These are phyloP conservation scores for Cacatua alba DNA, from an alignment of 2,113 vertebrate genomes.

Conservation along the genomic window DNA sequence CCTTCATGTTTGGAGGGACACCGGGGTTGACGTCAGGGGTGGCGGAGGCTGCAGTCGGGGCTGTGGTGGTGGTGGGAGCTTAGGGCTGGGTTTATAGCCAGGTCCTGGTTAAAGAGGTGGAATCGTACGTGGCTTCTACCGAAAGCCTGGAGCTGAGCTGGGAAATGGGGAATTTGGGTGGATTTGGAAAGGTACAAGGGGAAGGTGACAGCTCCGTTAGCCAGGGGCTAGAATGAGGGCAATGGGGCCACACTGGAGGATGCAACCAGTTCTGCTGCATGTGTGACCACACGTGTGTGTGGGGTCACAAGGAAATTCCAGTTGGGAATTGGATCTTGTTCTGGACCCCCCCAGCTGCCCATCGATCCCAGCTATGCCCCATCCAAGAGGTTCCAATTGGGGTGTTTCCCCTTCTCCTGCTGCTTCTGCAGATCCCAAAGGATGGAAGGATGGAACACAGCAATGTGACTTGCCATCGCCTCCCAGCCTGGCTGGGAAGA, in stretches of 20 bases:
- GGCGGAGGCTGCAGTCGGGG: rapidly evolving
- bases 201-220: rapidly evolving
- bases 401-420: background rate
- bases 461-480: rapidly evolving
- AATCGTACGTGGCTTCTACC: rapidly evolving
- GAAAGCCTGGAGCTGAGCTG: rapidly evolving
- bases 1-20: rapidly evolving
- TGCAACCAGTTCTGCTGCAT: rapidly evolving
- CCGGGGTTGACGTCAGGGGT: rapidly evolving
- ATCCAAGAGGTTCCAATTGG: background rate
- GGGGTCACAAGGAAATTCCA: background rate
- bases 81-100: background rate
- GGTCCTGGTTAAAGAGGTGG: background rate
- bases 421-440: background rate
- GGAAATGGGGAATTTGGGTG: background rate
- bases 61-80: rapidly evolving
- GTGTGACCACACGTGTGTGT: rapidly evolving
- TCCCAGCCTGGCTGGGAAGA: background rate
- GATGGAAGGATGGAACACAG: rapidly evolving
- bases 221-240: rapidly evolving
- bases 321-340: background rate
- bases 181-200: rapidly evolving
- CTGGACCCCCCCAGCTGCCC: background rate
- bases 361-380: rapidly evolving
- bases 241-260: rapidly evolving